Percentiles rank a stretch among this genome's conserved stretches.
Conservation (phyloP, 1,140 invertebrate species). For the Lordiphosa collinella region DNA sequence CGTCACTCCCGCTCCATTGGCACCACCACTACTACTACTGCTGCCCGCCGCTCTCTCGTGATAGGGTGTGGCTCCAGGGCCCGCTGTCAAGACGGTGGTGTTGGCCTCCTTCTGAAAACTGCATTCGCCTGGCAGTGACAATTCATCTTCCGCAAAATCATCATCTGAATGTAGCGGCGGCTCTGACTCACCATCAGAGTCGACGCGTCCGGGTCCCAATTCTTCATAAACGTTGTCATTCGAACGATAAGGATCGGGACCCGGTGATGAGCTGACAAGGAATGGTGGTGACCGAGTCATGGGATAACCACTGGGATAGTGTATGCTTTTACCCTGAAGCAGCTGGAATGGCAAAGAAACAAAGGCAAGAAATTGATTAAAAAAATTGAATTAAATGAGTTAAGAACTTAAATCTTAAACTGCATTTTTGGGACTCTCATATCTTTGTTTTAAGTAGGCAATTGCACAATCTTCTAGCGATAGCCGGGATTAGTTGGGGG, state of each 20-base stretch:
- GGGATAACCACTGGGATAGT: constrained; percentile 82
- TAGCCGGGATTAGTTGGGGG: too few species aligned
- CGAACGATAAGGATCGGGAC: constrained; percentile 84
- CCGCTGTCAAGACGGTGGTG: constrained; percentile 38
- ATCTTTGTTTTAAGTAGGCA: too few species aligned
- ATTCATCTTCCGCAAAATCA: constrained; percentile 86
- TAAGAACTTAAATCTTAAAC: too few species aligned
- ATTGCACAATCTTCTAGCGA: too few species aligned
- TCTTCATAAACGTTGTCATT: constrained; percentile 87
- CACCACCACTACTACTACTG: constrained; percentile 1
- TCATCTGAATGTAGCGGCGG: constrained; percentile 83
- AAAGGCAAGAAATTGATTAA: background rate
- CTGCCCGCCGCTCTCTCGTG: constrained; percentile 73
- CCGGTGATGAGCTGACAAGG: constrained; percentile 86
- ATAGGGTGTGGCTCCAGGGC: constrained; percentile 78
- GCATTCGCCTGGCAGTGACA: constrained; percentile 82
- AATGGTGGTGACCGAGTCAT: constrained; percentile 82
- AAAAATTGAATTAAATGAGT: too few species aligned
- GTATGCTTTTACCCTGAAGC: constrained; percentile 84
- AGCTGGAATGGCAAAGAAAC: constrained; percentile 81
- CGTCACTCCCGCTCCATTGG: constrained; percentile 6
- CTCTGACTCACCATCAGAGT: constrained; percentile 84
- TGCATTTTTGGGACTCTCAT: too few species aligned
- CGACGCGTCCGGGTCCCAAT: constrained; percentile 81
- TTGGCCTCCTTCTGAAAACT: constrained; percentile 78